phyloP scores from a whole-genome alignment of 2,113 vertebrate genomes.

The Nerophis lumbriciformis region DNA sequence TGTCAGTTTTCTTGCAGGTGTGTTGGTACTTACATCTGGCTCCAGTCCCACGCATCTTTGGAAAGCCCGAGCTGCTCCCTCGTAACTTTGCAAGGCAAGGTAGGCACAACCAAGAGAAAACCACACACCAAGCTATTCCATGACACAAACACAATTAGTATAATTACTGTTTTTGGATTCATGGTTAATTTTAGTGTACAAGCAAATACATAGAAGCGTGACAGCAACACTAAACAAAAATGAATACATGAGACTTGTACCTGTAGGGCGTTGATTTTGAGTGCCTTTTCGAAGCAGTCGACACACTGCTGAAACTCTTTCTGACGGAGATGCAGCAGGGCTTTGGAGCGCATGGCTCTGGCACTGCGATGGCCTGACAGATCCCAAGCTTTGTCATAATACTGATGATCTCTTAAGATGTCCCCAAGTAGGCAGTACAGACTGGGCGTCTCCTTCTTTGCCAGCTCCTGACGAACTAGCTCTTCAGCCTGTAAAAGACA shows the following conservation, averaged over 20 bases:
- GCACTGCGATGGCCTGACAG: conserved; percentile 84
- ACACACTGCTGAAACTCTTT: conserved; percentile 80
- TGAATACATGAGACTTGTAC: conserved; percentile 50
- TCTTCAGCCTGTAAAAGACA: conserved; percentile 80
- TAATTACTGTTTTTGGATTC: neutral
- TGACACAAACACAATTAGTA: conserved; percentile 9
- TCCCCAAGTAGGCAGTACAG: conserved; percentile 93
- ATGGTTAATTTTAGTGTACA: neutral
- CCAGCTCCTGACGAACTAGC: conserved; percentile 83
- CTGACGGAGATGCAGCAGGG: conserved; percentile 84
- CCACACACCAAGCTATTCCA: conserved; percentile 86
- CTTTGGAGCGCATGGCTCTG: conserved; percentile 89
- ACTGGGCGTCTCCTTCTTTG: conserved; percentile 83
- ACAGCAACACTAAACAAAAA: too few relatives aligned
- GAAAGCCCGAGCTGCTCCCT: conserved; percentile 88
- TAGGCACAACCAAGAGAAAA: conserved; percentile 95
- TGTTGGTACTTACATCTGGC: conserved; percentile 81
- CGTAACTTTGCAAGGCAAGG: conserved; percentile 84
- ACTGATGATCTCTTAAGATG: conserved; percentile 83
- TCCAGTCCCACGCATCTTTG: conserved; percentile 90
- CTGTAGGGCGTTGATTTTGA: conserved; percentile 89
- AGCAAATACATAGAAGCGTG: neutral
- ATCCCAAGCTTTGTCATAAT: conserved; percentile 91
- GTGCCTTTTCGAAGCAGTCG: conserved; percentile 85
- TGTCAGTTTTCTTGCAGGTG: too few relatives aligned